Base-by-base conservation (phyloP, 2,797 vertebrate genomes). In the Hydrolagus colliei region DNA sequence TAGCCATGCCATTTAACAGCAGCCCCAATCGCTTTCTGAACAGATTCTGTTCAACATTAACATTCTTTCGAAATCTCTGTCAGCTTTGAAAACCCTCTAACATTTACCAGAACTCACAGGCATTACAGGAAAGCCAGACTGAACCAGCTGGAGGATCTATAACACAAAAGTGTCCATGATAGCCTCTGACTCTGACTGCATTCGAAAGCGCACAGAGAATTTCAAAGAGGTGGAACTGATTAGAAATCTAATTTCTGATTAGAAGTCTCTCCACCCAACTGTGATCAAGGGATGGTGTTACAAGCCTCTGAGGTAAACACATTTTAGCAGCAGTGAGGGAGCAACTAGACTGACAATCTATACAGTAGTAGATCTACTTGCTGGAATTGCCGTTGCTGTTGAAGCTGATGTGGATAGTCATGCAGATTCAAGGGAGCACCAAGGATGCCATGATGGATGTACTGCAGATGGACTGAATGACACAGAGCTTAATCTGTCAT, bases 51-150 rank as follows among this genome's bases (percentile, higher is more conserved):
- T 82, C 27, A 68, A 20, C 9, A 82, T 35, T 35, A 82, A 82
- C 63, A 82, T 82, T 82, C 79, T 41, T 68, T 35, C 16, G 63
- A 41, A 82, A 82, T 63, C 32, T 10, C 27, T 12, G 32, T 41
- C 27, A 52, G 3, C 27, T 82, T 82, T 82, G 32, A 41, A 82
- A n/a, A 41, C 65, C 16, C 9, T 41, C 63, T 41, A 68, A 52
- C 65, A 41, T 68, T 84, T 67, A 84, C 65, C 79, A 84, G 79
- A 84, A 35, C 32, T 84, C 32, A 18, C 68, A 41, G 79, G 14
- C 59, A 2, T 9, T n/a, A 7, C 1, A 67, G 32, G 9, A 41
- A 68, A 68, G 4, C 12, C 32, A 41, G 27, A 8, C 76, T 78
- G 59, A 61, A 80, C 22, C 20, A 9, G 12, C 7, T 20, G 16